phyloP scores from a whole-genome alignment of 2,113 vertebrate genomes.

The Motacilla tschutschensis region DNA sequence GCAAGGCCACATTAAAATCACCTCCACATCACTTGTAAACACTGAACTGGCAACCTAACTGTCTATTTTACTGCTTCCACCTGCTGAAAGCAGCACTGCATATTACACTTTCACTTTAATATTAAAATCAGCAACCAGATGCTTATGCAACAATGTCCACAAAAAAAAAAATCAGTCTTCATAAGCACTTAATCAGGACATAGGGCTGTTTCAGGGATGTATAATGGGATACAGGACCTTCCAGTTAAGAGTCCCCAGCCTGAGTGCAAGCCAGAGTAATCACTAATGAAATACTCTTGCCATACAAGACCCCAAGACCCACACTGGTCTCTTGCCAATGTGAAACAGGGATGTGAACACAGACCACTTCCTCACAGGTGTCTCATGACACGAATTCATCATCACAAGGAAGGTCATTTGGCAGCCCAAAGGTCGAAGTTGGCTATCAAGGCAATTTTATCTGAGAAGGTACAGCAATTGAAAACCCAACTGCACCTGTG shows the following conservation, averaged over 20 bases:
- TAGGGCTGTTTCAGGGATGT: background rate
- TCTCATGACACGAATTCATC: background rate
- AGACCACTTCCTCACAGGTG: background rate
- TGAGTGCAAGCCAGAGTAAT: constrained; percentile 21
- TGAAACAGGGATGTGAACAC: background rate
- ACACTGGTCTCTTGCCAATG: background rate
- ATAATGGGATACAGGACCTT: background rate
- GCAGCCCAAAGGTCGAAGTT: background rate
- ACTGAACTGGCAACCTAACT: constrained; percentile 41
- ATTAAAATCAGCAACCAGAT: constrained; percentile 37
- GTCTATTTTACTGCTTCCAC: constrained; percentile 10
- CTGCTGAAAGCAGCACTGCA: constrained; percentile 36
- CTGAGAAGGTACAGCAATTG: background rate
- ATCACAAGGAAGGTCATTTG: background rate
- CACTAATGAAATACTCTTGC: background rate
- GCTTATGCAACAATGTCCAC: constrained; percentile 3
- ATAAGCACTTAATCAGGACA: background rate
- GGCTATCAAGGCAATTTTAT: constrained; percentile 2
- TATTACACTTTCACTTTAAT: constrained; percentile 2
- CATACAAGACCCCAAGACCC: constrained; percentile 2
- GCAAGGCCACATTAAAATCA: constrained; percentile 20
- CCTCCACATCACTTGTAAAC: constrained; percentile 16
- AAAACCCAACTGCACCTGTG: background rate
- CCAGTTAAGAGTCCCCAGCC: background rate
- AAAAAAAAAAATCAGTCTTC: background rate